Percentiles rank a stretch among this genome's conserved stretches.
Evolutionary conservation across 2,113 vertebrate genomes (phyloP).

Genomic region (Coregonus clupeaformis): DNA sequence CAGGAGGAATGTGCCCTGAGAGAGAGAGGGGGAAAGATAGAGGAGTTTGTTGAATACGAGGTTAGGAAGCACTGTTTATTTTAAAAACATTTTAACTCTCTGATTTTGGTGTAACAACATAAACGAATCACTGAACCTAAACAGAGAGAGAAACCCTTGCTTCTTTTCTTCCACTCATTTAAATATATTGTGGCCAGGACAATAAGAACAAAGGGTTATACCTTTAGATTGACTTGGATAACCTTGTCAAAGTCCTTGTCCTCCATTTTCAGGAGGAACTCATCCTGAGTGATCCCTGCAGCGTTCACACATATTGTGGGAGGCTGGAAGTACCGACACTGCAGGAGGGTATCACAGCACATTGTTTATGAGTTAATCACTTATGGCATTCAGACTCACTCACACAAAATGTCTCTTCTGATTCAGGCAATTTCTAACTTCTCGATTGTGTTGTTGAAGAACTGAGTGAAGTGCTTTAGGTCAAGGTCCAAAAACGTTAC

Average conservation of each 20-base stretch:
- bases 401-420: too few species aligned
- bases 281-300: conserved; percentile 82
- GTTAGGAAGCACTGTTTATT: not conserved
- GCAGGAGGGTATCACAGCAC: conserved; percentile 21
- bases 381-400: too few species aligned
- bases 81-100: too few species aligned
- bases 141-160: not conserved
- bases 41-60: not conserved
- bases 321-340: conserved; percentile 74
- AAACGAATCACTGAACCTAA: not conserved
- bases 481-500: too few species aligned
- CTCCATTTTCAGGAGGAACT: conserved; percentile 80
- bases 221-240: conserved; percentile 85
- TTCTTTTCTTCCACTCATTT: not conserved
- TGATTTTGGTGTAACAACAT: not conserved
- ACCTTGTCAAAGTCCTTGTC: conserved; percentile 82
- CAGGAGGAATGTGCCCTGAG: conserved; percentile 82
- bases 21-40: not conserved
- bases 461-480: too few species aligned
- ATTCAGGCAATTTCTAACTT: too few species aligned
- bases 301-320: conserved; percentile 81
- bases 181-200: not conserved
- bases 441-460: too few species aligned
- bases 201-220: conserved; percentile 32
- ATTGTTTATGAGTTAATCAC: not conserved